These are phyloP conservation scores for Patagioenas fasciata DNA, from an alignment of 2,113 vertebrate species.

Conservation along the genomic window DNA sequence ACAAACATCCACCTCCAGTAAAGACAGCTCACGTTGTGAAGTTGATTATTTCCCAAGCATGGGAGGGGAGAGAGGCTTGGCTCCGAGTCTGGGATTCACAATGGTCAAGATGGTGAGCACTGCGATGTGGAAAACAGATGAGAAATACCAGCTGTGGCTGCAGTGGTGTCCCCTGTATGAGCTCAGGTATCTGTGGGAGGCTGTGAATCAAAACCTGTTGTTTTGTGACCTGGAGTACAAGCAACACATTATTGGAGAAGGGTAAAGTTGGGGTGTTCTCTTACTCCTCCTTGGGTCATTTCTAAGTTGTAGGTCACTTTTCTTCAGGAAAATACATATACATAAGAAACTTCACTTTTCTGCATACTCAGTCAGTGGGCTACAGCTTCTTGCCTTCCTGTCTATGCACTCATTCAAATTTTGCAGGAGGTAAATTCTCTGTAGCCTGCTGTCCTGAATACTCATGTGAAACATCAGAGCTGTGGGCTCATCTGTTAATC, in stretches of 20 bases:
- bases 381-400: not conserved
- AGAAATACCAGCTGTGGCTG: not conserved
- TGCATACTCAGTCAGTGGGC: not conserved
- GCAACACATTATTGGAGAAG: not conserved
- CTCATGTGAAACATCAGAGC: not conserved
- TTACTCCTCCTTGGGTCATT: not conserved
- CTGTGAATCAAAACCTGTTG: not conserved
- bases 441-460: not conserved
- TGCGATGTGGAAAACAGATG: not conserved
- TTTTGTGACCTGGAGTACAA: not conserved
- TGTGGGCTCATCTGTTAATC: not conserved
- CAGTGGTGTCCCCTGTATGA: not conserved
- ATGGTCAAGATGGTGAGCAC: not conserved
- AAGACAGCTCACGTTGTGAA: not conserved
- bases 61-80: not conserved
- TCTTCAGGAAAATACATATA: not conserved
- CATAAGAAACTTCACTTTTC: not conserved
- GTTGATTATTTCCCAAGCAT: not conserved
- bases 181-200: not conserved
- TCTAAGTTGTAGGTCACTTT: not conserved
- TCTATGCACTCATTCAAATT: not conserved
- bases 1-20: not conserved
- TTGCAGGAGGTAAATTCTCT: not conserved
- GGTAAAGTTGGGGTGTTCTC: accelerated
- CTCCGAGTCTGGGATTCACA: not conserved